Evolutionary conservation across 2,113 vertebrate genomes (phyloP), one percentile per base, ranked within the genome.

Genomic region (Saimiri boliviensis): DNA sequence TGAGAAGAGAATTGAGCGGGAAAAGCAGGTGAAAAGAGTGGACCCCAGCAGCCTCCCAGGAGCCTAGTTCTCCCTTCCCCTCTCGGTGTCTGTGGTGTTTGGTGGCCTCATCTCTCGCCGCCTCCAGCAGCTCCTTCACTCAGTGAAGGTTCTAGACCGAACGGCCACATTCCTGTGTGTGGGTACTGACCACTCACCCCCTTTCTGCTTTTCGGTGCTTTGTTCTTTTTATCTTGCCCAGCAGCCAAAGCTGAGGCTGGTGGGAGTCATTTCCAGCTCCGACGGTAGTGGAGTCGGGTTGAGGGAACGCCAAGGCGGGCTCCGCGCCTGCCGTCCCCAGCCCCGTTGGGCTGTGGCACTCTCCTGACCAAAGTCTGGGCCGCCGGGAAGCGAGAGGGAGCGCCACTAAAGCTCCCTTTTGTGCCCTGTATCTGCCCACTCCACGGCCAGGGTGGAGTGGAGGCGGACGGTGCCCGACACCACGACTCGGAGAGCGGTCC

Each of bases 21-120:
- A n/a, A 70, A 77, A 68, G 45, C 6, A 42, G 13, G 71, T 30
- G 66, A 45, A 74, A 70, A 87, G 54, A 30, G 77, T 40, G 68
- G n/a, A 27, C 30, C 49, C 49, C 45, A 2, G 30, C 2, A 37
- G 49, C n/a, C 23, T 58, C n/a, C 86, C 6, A 12, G 70, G 20
- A 76, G 66, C 27, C 42, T 32, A 20, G 4, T 27, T 23, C 35
- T 58, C 45, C 23, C 54, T 27, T 49, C 81, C 52, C 21, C 40
- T 9, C 3, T 23, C 47, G 1, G 1, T 16, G 35, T 23, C 32
- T 13, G 5, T 16, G 27, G 54, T 8, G 40, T 8, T 16, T 20
- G 27, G 84, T 35, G 76, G 27, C 79, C 56, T 86, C 66, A 2
- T 5, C 2, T 35, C 32, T 49, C 1, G 6, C 21, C 1, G 25